Conservation (phyloP, 2,888 invertebrate species). For the Pheosia gnoma region DNA sequence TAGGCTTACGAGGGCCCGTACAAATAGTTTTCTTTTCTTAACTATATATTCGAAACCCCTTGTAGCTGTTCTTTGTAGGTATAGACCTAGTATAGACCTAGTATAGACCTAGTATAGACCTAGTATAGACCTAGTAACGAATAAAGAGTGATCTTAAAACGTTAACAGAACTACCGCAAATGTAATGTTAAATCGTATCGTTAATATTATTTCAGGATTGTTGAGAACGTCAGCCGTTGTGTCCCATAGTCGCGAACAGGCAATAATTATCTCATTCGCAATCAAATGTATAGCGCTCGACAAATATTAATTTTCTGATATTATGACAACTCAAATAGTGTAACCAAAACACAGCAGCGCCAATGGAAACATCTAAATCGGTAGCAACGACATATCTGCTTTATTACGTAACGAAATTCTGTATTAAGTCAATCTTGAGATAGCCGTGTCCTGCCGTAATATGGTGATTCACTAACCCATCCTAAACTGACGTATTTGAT, state of each 20-base stretch:
- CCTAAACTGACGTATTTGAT: no score
- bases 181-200: neutral
- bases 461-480: no score
- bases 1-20: no score
- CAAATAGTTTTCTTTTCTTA: no score
- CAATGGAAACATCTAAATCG: slow-evolving; percentile 13
- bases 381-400: neutral
- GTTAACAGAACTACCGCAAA: neutral
- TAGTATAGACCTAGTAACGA: no score
- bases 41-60: no score
- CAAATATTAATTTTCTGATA: slow-evolving; percentile 7
- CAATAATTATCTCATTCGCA: slow-evolving; percentile 5
- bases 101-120: no score
- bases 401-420: no score
- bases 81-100: no score
- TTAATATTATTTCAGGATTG: neutral
- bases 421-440: neutral
- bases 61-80: no score
- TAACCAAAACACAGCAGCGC: slow-evolving; percentile 14
- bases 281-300: slow-evolving; percentile 1
- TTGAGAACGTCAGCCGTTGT: neutral
- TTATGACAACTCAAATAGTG: slow-evolving; percentile 6
- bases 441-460: no score
- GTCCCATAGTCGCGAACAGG: slow-evolving; percentile 5
- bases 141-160: no score